Evolutionary conservation across 2,113 vertebrate species (phyloP), one percentile per base, ranked within the genome.

Genomic region (Empidonax alnorum): DNA sequence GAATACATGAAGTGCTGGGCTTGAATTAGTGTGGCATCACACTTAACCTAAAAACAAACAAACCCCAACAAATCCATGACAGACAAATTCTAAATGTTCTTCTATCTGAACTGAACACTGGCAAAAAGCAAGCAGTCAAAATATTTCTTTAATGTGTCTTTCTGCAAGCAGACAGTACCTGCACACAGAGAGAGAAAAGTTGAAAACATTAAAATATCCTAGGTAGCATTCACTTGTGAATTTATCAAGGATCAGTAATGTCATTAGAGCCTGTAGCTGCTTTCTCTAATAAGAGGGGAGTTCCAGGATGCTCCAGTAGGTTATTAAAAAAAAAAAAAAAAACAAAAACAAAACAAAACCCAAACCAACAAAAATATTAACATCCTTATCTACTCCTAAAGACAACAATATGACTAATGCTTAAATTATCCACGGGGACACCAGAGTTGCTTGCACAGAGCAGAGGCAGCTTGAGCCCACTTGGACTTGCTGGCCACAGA

Each of bases 381-480:
- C 23, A 62, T 50, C 28, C 11, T 67, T 63, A 47, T 20, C 14
- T 49, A 66, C 35, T 59, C 22, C 55, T 87, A 31, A 58, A 69
- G 50, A 47, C 31, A 72, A 58, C 9, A 58, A 9, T 30, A 84
- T 17, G 39, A 87, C 39, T 33, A 46, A 24, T 24, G 23, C 12
- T 46, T 55, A 78, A 3, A 7, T 50, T 41, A 63, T 23, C 37
- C 41, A 33, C 1, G 0, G 39, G 35, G 73, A 84, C 41, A 87
- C 13, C 25, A 71, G 49, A 65, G n/a, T 17, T 77, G 63, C 50
- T 10, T 37, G 37, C 31, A 53, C 0, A 0, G 23, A 62, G 37
- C 0, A 0, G 21, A 78, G 46, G 61, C 67, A 85, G 85, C 24
- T 19, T 9, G 14, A 87, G 74, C 5, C 56, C 0, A 0, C 20